These are phyloP conservation scores for Xestia ashworthii DNA, from an alignment of 2,888 invertebrate genomes.

Conservation along the genomic window DNA sequence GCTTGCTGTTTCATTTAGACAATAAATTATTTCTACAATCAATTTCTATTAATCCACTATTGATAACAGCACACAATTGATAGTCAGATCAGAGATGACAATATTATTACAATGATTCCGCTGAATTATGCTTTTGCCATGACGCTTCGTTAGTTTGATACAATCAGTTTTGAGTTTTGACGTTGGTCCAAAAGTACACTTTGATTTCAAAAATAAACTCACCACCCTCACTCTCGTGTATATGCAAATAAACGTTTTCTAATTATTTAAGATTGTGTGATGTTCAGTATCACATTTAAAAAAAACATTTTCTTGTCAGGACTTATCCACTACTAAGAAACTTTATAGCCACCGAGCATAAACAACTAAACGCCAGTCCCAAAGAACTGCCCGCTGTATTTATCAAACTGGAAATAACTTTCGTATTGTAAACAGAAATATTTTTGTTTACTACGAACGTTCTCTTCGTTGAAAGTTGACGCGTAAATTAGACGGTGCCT, in stretches of 20 bases:
- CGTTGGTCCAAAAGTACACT: not conserved
- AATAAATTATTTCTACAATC: not conserved
- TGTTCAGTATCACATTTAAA: not conserved
- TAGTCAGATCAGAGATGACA: not conserved
- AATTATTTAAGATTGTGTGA: not conserved
- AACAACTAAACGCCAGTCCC: slow-evolving; percentile 63
- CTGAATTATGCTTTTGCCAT: not conserved
- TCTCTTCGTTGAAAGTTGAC: slow-evolving; percentile 65
- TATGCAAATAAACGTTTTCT: not conserved
- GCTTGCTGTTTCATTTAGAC: not conserved
- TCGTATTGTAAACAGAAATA: slow-evolving; percentile 75
- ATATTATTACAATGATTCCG: not conserved
- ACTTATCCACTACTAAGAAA: slow-evolving; percentile 41
- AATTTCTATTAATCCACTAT: not conserved
- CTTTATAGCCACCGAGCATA: slow-evolving; percentile 41
- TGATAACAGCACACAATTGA: not conserved
- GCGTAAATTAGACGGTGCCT: slow-evolving; percentile 60
- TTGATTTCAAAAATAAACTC: not conserved
- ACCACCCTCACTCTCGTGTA: not conserved
- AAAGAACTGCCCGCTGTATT: slow-evolving; percentile 68
- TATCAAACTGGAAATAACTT: slow-evolving; percentile 71
- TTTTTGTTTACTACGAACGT: slow-evolving; percentile 80
- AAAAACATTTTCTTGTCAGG: not conserved
- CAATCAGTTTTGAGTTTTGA: not conserved
- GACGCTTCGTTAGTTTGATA: not conserved